Percentiles rank a stretch among this genome's conserved stretches.
Conservation (phyloP, 2,888 invertebrate species). For the Lepidochitona cinerea region DNA sequence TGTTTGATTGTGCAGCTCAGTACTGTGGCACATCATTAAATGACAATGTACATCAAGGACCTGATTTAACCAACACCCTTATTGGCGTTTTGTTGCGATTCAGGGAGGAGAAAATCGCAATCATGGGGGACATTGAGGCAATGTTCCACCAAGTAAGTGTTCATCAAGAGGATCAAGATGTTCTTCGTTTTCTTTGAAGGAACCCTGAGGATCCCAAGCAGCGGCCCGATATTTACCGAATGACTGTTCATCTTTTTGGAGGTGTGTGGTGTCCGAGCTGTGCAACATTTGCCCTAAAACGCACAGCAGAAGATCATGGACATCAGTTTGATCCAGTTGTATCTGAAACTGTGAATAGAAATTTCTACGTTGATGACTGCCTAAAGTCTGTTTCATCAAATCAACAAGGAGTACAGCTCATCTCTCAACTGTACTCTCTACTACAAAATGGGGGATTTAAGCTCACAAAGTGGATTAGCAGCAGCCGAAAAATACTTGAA, state of each 20-base stretch:
- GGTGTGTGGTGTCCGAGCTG: slow-evolving; percentile 1
- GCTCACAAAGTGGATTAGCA: slow-evolving; percentile 1
- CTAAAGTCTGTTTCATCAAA: background rate
- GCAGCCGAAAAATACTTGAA: background rate
- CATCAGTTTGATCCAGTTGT: background rate
- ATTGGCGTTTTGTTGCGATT: background rate
- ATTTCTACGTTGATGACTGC: slow-evolving; percentile 13
- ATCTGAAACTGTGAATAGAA: background rate
- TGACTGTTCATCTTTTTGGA: slow-evolving; percentile 12
- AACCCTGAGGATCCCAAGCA: background rate
- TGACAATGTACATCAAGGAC: background rate
- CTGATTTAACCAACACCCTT: background rate
- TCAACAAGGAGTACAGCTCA: background rate
- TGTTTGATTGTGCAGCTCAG: slow-evolving; percentile 11
- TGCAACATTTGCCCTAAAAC: background rate
- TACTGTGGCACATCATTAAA: background rate
- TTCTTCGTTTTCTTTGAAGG: slow-evolving; percentile 1
- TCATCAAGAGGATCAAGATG: too few relatives aligned
- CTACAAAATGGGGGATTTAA: slow-evolving; percentile 1
- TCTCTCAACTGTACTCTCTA: background rate
- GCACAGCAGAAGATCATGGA: background rate
- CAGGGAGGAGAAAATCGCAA: background rate
- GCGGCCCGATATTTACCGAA: background rate
- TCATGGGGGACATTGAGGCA: slow-evolving; percentile 10
- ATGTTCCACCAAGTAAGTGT: slow-evolving; percentile 14